Evolutionary conservation across 2,888 invertebrate genomes (phyloP), one percentile per base, ranked within the genome.

Genomic region (Ganaspis brasiliensis): DNA sequence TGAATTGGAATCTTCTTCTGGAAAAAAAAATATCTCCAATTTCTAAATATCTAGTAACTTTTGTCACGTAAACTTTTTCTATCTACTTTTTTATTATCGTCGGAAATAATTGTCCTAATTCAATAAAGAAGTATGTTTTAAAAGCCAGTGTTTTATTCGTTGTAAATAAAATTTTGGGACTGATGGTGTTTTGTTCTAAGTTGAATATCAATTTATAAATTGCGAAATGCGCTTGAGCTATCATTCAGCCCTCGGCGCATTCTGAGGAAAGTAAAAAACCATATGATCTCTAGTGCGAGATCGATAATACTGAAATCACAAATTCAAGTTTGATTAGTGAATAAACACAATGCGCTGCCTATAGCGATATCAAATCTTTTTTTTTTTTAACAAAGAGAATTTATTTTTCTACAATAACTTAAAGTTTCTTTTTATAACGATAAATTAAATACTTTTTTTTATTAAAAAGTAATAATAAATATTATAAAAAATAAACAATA

Each of bases 291-390:
- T 80, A 63, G 67, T 75, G 79, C 80, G 82, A 83, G 80, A 85
- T 83, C 76, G 81, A 81, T 79, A 49, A 86, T 87, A 88, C 88
- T 89, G 90, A 86, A 90, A 88, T 88, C 87, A 87, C 84, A 88
- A 89, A 81, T 87, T 88, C 77, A 85, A 84, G 86, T 86, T 86
- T 84, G 80, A 88, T 91, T 88, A 90, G 86, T 87, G 79, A 82
- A 79, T 59, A 78, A 76, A 80, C 35, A 77, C 79, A 79, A 81
- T 72, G 77, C 67, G 81, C 76, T 80, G 82, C 72, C 85, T 86
- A 87, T 86, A 35, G 9, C 63, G 63, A 63, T 21, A 21, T 37
- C 16, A 0, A 21, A 14, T 6, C 16, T 40, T 63, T 21, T 2
- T n/a, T 40, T 63, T 63, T 40, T 14, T 14, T 19, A 9, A 14